A percentile compares a stretch with the other conserved stretches of the same genome.
These are phyloP conservation scores for Holcopasites calliopsidis DNA, from an alignment of 1,140 invertebrate species.

Conservation along the genomic window DNA sequence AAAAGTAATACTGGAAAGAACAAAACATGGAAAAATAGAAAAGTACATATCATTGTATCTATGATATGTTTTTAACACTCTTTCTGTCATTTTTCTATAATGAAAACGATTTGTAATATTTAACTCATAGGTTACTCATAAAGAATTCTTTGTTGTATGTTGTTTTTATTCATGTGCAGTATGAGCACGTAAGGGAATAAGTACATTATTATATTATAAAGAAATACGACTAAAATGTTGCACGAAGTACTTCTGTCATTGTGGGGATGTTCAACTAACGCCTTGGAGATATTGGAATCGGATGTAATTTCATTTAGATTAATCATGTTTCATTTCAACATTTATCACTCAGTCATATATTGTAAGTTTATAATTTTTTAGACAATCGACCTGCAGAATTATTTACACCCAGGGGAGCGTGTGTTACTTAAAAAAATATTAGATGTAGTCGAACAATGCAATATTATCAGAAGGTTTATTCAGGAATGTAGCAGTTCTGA, in stretches of 20 bases:
- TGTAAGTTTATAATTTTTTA: slow-evolving; percentile 57
- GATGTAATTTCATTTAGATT: slow-evolving; percentile 67
- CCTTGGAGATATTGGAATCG: slow-evolving; percentile 70
- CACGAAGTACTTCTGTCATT: slow-evolving; percentile 76
- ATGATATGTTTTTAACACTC: background rate
- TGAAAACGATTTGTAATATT: too few species aligned
- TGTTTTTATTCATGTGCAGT: background rate
- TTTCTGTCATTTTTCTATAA: background rate
- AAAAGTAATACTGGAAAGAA: background rate
- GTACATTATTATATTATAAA: background rate
- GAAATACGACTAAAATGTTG: slow-evolving; percentile 66
- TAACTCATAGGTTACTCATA: too few species aligned
- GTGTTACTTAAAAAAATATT: slow-evolving; percentile 72
- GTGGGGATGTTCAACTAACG: slow-evolving; percentile 75
- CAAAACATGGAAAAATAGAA: background rate
- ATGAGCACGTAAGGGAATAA: background rate
- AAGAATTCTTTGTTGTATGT: too few species aligned
- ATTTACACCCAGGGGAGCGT: slow-evolving; percentile 75
- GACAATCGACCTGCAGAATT: slow-evolving; percentile 70
- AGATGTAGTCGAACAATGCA: slow-evolving; percentile 70
- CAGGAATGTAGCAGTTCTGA: slow-evolving; percentile 40
- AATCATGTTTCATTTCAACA: background rate
- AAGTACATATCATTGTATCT: background rate
- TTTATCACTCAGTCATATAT: slow-evolving; percentile 10
- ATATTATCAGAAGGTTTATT: slow-evolving; percentile 71